phyloP scores from a whole-genome alignment of 2,797 vertebrate genomes.

The Sebastes trivittatus region DNA sequence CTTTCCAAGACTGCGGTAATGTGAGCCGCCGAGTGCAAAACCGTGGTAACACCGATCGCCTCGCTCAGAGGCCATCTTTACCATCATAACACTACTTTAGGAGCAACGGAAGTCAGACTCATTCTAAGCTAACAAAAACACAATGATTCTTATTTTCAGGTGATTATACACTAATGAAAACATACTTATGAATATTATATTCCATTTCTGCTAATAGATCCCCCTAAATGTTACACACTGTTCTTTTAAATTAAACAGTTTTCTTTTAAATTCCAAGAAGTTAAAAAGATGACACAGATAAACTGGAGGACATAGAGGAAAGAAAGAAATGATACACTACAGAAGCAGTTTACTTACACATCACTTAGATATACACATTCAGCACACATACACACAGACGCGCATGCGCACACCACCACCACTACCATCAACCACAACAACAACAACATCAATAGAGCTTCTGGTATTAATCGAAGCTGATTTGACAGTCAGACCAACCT shows the following conservation, averaged over 20 bases:
- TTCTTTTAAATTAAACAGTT: too few species aligned
- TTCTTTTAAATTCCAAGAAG: too few species aligned
- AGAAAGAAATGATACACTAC: neutral
- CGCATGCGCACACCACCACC: neutral
- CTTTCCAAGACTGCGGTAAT: too few species aligned
- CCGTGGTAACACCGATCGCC: neutral
- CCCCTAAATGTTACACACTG: neutral
- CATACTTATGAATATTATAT: neutral
- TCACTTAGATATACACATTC: neutral
- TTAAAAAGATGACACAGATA: neutral
- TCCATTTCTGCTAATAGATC: neutral
- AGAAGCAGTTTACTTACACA: neutral
- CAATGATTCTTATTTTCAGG: too few species aligned
- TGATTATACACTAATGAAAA: neutral
- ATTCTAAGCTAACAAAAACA: neutral
- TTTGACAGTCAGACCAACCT: conserved; percentile 38
- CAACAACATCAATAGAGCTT: conserved; percentile 23
- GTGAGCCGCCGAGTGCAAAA: too few species aligned
- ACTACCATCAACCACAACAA: neutral
- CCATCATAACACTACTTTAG: neutral
- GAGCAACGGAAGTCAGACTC: neutral
- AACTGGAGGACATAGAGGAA: neutral
- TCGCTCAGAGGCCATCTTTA: neutral
- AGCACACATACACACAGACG: neutral
- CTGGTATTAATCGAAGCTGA: conserved; percentile 36